Base-by-base conservation (phyloP, 2,888 invertebrate species). In the Callyntrura guangdongensis region DNA sequence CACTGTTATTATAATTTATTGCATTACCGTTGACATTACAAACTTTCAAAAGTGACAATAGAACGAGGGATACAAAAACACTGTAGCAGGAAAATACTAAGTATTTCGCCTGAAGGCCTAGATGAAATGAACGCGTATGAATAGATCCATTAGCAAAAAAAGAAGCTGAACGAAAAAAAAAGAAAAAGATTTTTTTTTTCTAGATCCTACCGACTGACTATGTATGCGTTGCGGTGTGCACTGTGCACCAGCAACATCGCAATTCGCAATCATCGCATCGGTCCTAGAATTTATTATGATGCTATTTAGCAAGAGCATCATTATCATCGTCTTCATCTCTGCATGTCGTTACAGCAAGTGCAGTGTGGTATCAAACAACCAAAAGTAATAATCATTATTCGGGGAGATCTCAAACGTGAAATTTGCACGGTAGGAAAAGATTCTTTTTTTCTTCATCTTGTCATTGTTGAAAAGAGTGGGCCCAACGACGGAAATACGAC, bases 381-480 rank as follows among this genome's bases (percentile, higher is more conserved):
- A 81, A 59, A 79, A 81, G 81, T 22, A 81, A 81, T 61, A 64
- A 67, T 83, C 83, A 83, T 67, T 83, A 83, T 83, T 83, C 83
- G 83, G 83, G n/a, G 67, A 59, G 83, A 67, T 83, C 67, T 83
- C 67, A 83, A 67, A 83, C 83, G 83, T 83, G 83, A 83, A 83
- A 83, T 83, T 83, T 83, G 49, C 64, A 49, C 22, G 49, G 49
- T 17, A 49, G 49, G 22, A 67, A 25, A 36, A 11, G 49, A 67
- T 49, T 27, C 4, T 17, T 27, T 61, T 61, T 25, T 77, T 36
- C 36, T 77, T 36, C 36, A 61, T 64, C 25, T 82, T 82, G 83
- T 83, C 83, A 83, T 67, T 83, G 83, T 67, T 8, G 45, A 49
- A 83, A 83, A 25, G 83, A 27, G 49, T 47, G 61, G 47, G 27